A percentile compares a stretch with the other conserved stretches of the same genome.
phyloP scores from a whole-genome alignment of 2,113 vertebrate genomes.

The Piaya cayana region DNA sequence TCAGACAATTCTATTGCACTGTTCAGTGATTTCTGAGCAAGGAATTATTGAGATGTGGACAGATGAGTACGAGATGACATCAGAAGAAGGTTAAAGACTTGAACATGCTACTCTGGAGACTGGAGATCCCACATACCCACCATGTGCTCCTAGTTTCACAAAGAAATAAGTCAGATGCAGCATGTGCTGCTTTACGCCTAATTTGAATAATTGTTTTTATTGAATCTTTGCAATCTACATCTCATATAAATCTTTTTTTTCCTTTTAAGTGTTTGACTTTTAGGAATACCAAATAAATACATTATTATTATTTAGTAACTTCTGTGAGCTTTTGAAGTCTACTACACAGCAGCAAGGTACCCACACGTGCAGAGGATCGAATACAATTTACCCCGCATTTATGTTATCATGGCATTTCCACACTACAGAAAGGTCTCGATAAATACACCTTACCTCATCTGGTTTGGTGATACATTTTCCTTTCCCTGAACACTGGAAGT shows the following conservation, averaged over 20 bases:
- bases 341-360: background rate
- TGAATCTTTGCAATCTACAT: background rate
- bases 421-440: background rate
- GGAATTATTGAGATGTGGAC: rapidly evolving
- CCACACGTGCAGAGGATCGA: background rate
- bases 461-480: conserved; percentile 88
- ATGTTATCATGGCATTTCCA: background rate
- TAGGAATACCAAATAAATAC: background rate
- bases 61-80: background rate
- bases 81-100: background rate
- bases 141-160: rapidly evolving
- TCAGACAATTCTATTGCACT: background rate
- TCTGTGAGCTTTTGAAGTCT: background rate
- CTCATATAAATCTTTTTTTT: background rate
- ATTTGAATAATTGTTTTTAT: background rate
- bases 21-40: background rate
- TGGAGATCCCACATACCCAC: background rate
- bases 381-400: background rate
- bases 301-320: background rate
- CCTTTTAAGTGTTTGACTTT: background rate
- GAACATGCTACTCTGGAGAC: background rate
- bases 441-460: conserved; percentile 81
- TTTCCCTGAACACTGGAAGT: conserved; percentile 87
- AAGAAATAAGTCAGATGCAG: background rate
- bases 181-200: background rate